Evolutionary conservation across 1,140 invertebrate genomes (phyloP).

Genomic region (Lasaia peninsularis): DNA sequence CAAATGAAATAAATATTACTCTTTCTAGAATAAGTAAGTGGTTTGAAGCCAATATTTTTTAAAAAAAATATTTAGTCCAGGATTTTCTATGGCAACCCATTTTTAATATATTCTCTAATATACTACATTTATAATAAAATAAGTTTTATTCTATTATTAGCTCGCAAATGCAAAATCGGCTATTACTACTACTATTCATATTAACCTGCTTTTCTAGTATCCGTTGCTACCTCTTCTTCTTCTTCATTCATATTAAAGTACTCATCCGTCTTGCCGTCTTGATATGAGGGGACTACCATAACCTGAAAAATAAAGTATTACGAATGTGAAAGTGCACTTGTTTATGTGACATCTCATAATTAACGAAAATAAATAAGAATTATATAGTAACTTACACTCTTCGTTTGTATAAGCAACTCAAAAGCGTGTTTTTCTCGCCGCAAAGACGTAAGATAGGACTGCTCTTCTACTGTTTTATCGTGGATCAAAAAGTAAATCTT

Average conservation of each 20-base stretch:
- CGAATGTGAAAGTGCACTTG: not conserved
- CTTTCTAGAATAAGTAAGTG: too few relatives aligned
- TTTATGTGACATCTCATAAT: too few relatives aligned
- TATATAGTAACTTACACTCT: conserved; percentile 83
- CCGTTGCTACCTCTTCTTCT: conserved; percentile 43
- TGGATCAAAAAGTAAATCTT: conserved; percentile 95
- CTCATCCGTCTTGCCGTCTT: conserved; percentile 90
- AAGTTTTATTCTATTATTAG: too few relatives aligned
- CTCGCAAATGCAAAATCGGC: too few relatives aligned
- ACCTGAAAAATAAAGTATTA: conserved; percentile 76
- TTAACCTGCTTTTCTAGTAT: conserved; percentile 83
- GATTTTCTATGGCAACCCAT: too few relatives aligned
- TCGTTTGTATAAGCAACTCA: conserved; percentile 93
- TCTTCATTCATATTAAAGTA: conserved; percentile 80
- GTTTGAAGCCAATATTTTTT: too few relatives aligned
- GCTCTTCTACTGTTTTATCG: conserved; percentile 95
- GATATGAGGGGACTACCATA: conserved; percentile 94
- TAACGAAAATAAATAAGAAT: too few relatives aligned
- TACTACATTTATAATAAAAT: too few relatives aligned
- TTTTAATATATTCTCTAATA: too few relatives aligned
- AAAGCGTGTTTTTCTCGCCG: conserved; percentile 96
- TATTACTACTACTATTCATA: not conserved
- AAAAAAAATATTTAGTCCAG: too few relatives aligned
- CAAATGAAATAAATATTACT: too few relatives aligned
- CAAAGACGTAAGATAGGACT: conserved; percentile 93